Conservation (phyloP, 2,113 vertebrate species). For the Phalacrocorax aristotelis region DNA sequence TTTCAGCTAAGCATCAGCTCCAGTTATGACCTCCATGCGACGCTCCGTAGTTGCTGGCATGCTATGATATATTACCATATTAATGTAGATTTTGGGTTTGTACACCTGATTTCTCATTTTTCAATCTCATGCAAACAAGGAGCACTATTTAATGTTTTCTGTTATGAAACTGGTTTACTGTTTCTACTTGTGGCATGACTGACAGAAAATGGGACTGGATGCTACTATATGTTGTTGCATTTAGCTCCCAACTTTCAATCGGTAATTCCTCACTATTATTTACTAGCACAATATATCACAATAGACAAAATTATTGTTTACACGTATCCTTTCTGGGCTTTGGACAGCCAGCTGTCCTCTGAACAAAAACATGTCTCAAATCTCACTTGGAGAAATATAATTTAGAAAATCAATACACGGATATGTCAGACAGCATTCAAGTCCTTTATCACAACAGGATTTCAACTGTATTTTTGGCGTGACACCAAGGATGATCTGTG, state of each 20-base stretch:
- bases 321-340: neutral
- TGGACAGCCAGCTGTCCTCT: neutral
- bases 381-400: neutral
- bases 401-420: neutral
- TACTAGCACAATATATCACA: neutral
- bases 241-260: constrained; percentile 1
- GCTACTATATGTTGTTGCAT: neutral
- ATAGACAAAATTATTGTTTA: constrained; percentile 19
- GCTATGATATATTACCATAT: neutral
- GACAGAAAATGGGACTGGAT: neutral
- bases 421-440: neutral
- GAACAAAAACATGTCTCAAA: constrained; percentile 28
- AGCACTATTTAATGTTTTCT: neutral
- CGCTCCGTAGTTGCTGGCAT: neutral
- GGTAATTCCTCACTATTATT: constrained; percentile 14
- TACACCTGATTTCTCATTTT: neutral
- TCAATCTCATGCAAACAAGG: neutral
- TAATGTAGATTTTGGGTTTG: neutral
- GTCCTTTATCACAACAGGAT: neutral
- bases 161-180: neutral
- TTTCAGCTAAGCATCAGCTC: neutral
- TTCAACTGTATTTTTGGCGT: neutral
- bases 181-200: neutral
- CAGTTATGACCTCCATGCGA: neutral
- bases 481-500: neutral